Percentiles rank a stretch among this genome's conserved stretches.
Evolutionary conservation across 64 coral and sea anemone genomes (phyloP).

Genomic region (Actinia equina): DNA sequence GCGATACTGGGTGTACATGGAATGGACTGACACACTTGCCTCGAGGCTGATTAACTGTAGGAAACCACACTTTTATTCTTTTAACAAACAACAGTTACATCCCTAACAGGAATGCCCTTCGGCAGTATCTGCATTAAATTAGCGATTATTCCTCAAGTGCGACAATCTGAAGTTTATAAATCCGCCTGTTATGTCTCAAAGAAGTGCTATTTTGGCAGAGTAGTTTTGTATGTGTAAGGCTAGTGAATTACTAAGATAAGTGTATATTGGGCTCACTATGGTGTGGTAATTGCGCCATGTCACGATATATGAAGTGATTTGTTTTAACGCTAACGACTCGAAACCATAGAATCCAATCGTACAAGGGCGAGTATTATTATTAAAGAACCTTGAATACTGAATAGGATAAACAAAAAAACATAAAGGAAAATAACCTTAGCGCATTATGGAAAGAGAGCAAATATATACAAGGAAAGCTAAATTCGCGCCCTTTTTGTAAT

Average conservation of each 20-base stretch:
- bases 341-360: neutral
- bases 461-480: neutral
- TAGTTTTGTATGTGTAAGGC: neutral
- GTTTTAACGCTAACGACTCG: neutral
- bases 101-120: neutral
- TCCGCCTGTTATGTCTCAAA: neutral
- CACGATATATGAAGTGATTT: neutral
- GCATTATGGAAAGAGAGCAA: neutral
- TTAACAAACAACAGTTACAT: slow-evolving; percentile 13
- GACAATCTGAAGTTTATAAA: slow-evolving; percentile 12
- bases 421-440: neutral
- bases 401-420: neutral
- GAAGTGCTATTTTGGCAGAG: neutral
- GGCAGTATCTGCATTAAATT: neutral
- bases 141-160: slow-evolving; percentile 6
- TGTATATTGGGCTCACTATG: neutral
- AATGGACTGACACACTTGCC: neutral
- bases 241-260: neutral
- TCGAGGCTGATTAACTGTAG: neutral
- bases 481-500: neutral
- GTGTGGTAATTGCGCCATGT: neutral
- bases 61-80: neutral
- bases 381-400: neutral
- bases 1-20: too few species aligned
- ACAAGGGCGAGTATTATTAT: neutral